phyloP scores from a whole-genome alignment of 1,140 invertebrate genomes.

The Brachionus calyciflorus region DNA sequence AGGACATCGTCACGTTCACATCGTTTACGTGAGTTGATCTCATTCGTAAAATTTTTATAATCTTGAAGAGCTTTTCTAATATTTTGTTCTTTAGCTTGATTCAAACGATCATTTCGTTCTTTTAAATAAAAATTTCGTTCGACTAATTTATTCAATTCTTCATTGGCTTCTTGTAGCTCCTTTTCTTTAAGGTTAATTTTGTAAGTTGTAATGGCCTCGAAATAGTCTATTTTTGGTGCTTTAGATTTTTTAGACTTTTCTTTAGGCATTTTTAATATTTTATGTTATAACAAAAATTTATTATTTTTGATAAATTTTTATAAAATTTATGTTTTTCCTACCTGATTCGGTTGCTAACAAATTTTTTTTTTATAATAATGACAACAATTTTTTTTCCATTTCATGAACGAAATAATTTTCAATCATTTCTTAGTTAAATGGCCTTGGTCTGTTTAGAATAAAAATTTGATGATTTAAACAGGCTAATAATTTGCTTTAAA shows the following conservation, averaged over 20 bases:
- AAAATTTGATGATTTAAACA: too few relatives aligned
- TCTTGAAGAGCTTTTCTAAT: conserved; percentile 14
- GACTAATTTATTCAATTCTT: background rate
- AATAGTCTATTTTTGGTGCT: conserved; percentile 32
- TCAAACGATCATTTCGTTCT: conserved; percentile 21
- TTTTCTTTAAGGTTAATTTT: conserved; percentile 20
- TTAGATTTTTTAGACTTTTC: conserved; percentile 24
- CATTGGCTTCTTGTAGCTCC: conserved; percentile 18
- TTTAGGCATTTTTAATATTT: conserved; percentile 35
- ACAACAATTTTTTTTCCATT: background rate
- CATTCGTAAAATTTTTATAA: conserved; percentile 31
- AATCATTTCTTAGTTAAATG: background rate
- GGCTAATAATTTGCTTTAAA: too few relatives aligned
- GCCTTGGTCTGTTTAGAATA: too few relatives aligned
- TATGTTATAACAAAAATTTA: background rate
- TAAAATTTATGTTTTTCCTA: background rate
- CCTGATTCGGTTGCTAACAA: conserved; percentile 4
- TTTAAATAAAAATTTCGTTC: conserved; percentile 37
- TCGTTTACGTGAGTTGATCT: background rate
- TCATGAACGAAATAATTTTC: background rate
- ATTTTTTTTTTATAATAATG: background rate
- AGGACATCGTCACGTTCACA: conserved; percentile 30
- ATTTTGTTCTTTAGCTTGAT: conserved; percentile 22
- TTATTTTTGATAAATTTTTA: background rate
- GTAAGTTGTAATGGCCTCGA: conserved; percentile 17